Conservation (phyloP, 1,140 invertebrate genomes). For the Drosophila varians region DNA sequence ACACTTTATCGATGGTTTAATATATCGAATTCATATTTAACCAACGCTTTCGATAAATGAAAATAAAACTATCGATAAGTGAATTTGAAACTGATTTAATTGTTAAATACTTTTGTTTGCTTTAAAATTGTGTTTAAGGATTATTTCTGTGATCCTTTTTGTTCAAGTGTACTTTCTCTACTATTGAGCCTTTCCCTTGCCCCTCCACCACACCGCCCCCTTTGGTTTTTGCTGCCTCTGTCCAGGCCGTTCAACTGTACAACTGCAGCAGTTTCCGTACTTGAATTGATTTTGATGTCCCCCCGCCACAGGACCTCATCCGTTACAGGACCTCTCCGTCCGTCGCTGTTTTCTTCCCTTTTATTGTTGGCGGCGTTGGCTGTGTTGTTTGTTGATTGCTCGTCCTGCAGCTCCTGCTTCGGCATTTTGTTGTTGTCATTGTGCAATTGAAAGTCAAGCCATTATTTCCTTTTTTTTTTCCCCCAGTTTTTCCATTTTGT, state of each 20-base stretch:
- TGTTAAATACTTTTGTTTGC: no score
- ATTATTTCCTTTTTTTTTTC: slow-evolving; percentile 47
- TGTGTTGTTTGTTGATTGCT: slow-evolving; percentile 58
- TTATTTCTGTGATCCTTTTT: background rate
- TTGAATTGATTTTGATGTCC: slow-evolving; percentile 77
- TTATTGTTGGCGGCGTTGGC: slow-evolving; percentile 62
- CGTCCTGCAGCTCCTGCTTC: slow-evolving; percentile 9
- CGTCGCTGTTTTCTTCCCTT: slow-evolving; percentile 39
- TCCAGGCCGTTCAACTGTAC: slow-evolving; percentile 66
- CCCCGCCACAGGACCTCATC: slow-evolving; percentile 28
- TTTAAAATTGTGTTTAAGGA: no score
- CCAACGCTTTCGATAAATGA: no score
- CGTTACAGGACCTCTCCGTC: slow-evolving; percentile 14
- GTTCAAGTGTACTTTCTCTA: background rate
- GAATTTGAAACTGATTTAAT: no score
- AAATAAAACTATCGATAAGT: no score
- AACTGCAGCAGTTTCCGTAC: slow-evolving; percentile 77
- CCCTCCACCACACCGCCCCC: background rate
- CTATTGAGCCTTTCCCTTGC: background rate
- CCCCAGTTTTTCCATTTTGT: slow-evolving; percentile 1
- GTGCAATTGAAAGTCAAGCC: slow-evolving; percentile 78
- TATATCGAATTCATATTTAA: no score
- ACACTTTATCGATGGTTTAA: no score
- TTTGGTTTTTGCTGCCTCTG: slow-evolving; percentile 20
- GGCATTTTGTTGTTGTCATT: slow-evolving; percentile 48